Conservation (phyloP, 2,888 invertebrate species). For the Ypsolopha scabrella region DNA sequence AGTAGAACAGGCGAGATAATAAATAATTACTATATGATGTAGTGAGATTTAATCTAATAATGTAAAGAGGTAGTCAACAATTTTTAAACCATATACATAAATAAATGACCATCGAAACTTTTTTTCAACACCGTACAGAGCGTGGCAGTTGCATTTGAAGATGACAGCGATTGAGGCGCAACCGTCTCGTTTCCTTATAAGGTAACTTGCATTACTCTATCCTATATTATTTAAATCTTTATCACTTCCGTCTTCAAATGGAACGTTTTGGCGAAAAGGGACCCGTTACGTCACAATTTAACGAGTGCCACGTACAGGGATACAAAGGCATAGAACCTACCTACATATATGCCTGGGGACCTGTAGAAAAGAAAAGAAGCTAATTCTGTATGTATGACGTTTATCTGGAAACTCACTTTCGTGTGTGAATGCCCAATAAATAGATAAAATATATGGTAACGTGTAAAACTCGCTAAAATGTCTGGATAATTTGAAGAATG, state of each 20-base stretch:
- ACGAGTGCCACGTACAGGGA: slow-evolving; percentile 39
- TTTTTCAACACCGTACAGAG: slow-evolving; percentile 43
- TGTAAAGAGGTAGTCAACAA: no score
- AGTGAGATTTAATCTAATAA: no score
- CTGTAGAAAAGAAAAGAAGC: slow-evolving; percentile 10
- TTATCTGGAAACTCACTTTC: slow-evolving; percentile 5
- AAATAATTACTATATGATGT: no score
- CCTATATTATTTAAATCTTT: slow-evolving; percentile 38
- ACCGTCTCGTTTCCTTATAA: slow-evolving; percentile 57
- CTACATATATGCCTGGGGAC: slow-evolving; percentile 5
- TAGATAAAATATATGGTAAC: no score
- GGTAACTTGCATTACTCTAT: slow-evolving; percentile 46
- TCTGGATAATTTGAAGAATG: no score
- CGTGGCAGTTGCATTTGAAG: slow-evolving; percentile 49
- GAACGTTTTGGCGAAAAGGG: slow-evolving; percentile 38
- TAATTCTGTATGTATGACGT: slow-evolving; percentile 13
- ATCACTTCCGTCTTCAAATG: slow-evolving; percentile 42
- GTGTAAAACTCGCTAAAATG: background rate
- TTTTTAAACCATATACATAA: background rate
- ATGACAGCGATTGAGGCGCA: slow-evolving; percentile 46
- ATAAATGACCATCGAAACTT: slow-evolving; percentile 28
- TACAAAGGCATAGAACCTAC: slow-evolving; percentile 9
- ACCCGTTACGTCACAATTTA: slow-evolving; percentile 51
- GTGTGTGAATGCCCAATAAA: background rate
- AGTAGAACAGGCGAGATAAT: no score